phyloP scores from a whole-genome alignment of 2,113 vertebrate species.

The Lophius piscatorius region DNA sequence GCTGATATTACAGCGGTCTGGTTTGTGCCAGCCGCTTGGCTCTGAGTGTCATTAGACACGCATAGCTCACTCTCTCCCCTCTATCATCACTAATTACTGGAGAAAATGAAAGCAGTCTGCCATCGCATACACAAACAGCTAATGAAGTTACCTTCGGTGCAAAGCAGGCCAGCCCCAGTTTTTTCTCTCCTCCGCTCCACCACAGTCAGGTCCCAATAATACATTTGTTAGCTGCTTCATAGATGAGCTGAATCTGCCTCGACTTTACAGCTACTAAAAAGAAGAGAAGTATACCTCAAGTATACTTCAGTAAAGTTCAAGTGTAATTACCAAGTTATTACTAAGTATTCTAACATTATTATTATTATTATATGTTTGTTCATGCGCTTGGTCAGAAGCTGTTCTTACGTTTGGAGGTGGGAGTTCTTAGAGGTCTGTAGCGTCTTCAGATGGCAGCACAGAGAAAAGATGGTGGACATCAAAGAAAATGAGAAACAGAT shows the following conservation, averaged over 20 bases:
- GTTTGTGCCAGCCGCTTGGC: slow-evolving; percentile 50
- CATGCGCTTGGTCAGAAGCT: too few relatives aligned
- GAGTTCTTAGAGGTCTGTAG: too few relatives aligned
- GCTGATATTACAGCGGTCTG: slow-evolving; percentile 49
- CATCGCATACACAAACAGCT: slow-evolving; percentile 20
- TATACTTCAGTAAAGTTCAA: too few relatives aligned
- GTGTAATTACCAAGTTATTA: too few relatives aligned
- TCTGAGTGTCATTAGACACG: slow-evolving; percentile 50
- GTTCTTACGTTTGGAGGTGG: too few relatives aligned
- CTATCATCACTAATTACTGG: slow-evolving; percentile 38
- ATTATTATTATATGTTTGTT: too few relatives aligned
- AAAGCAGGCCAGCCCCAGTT: not conserved
- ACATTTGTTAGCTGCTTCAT: not conserved
- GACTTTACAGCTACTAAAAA: too few relatives aligned
- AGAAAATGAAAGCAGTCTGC: slow-evolving; percentile 13
- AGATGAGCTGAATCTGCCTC: not conserved
- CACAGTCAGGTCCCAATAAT: slow-evolving; percentile 6
- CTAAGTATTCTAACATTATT: too few relatives aligned
- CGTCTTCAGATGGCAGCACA: too few relatives aligned
- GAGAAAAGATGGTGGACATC: too few relatives aligned
- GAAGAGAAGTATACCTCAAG: too few relatives aligned
- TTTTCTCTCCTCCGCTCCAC: slow-evolving; percentile 19
- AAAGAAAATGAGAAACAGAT: too few relatives aligned
- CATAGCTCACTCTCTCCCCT: slow-evolving; percentile 51
- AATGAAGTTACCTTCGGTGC: slow-evolving; percentile 17